Base-by-base conservation (phyloP, 2,113 vertebrate genomes). In the Sorex araneus region DNA sequence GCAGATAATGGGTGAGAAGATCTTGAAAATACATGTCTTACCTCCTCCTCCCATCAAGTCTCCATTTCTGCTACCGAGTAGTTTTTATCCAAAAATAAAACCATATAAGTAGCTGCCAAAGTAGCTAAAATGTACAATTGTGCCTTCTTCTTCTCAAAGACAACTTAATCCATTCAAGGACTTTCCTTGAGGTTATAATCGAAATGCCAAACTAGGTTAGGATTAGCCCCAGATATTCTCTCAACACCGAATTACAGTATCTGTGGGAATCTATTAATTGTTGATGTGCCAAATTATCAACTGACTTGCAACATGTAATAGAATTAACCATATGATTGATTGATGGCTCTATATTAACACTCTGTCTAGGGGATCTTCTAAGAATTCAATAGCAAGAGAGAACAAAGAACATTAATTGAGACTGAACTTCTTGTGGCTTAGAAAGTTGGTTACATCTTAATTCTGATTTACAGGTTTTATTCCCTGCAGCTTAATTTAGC, bases 401-500 rank as follows among this genome's bases (percentile, higher is more conserved):
- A 91, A 94, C 73, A 64, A 74, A 36, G 23, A 54, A 77, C 40
- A 34, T 21, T 74, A 91, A 84, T 54, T 63, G 74, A 91, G n/a
- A 15, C 50, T 73, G 66, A 91, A 64, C 60, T 94, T 94, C 84
- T 64, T 47, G 15, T 43, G 28, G 34, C 66, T 93, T 85, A 82
- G 47, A 89, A 90, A 91, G 60, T 73, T 95, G 90, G 87, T 87
- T 85, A 69, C 54, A 70, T 91, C 87, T 95, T 45, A 77, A 84
- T 18, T 89, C 87, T 84, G 70, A 67, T 47, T 89, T 71, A 54
- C 45, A 69, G 15, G 27, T 87, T 90, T 83, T 60, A 89, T 89
- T 74, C 78, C 78, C 45, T 88, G 30, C 66, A 83, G 80, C 69
- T 88, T 88, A 87, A 89, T 93, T 96, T 79, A 87, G 71, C 74